phyloP scores from a whole-genome alignment of 2,797 vertebrate genomes.

The Myioborus miniatus region DNA sequence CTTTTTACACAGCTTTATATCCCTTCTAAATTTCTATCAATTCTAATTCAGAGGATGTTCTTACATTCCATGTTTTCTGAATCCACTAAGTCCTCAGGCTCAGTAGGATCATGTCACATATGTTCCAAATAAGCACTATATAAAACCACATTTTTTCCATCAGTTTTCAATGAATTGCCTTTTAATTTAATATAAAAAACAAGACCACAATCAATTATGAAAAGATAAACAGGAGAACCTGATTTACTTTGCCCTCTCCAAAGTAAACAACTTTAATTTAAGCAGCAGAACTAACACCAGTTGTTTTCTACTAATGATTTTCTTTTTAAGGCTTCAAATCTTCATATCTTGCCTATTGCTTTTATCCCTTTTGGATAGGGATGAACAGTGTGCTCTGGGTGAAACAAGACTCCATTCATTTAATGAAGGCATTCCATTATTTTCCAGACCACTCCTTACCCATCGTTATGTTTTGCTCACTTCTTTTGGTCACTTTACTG shows the following conservation, averaged over 20 bases:
- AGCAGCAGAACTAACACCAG: conserved; percentile 1
- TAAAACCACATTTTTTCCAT: background rate
- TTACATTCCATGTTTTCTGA: background rate
- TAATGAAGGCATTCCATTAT: background rate
- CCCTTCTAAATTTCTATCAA: background rate
- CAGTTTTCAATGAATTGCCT: background rate
- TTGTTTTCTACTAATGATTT: background rate
- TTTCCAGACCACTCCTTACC: background rate
- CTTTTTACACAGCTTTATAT: background rate
- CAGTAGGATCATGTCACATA: background rate
- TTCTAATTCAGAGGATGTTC: background rate
- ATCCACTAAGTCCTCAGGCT: background rate
- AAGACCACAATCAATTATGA: background rate
- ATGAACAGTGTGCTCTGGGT: background rate
- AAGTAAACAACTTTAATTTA: background rate
- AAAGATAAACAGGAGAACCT: background rate
- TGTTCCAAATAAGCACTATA: background rate
- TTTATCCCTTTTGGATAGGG: background rate
- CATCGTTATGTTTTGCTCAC: background rate
- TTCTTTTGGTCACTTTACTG: background rate
- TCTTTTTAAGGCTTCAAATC: background rate
- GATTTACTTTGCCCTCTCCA: background rate
- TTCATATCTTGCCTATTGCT: background rate
- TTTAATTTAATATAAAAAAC: conserved; percentile 10
- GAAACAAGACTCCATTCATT: background rate